phyloP scores from a whole-genome alignment of 2,888 invertebrate genomes.

The Agrotis segetum region DNA sequence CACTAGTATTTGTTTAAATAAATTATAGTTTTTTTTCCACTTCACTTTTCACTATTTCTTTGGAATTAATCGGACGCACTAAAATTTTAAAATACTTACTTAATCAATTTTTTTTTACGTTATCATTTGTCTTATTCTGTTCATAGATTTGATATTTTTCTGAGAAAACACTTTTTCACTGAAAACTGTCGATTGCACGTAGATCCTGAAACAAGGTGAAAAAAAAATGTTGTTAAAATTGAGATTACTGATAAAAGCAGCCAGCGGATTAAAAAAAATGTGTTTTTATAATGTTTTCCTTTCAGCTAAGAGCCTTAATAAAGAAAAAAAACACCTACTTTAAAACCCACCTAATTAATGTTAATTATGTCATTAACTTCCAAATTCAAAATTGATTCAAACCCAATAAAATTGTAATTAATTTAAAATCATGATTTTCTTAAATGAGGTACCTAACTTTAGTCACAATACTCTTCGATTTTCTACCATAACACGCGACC shows the following conservation, averaged over 20 bases:
- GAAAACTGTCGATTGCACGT: not conserved
- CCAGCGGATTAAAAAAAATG: not conserved
- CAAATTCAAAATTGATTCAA: slow-evolving; percentile 2
- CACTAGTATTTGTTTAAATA: not conserved
- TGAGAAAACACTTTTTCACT: slow-evolving; percentile 4
- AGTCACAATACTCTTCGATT: not conserved
- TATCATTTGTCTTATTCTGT: not conserved
- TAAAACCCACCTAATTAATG: too few species aligned
- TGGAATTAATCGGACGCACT: not conserved
- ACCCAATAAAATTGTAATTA: slow-evolving; percentile 10
- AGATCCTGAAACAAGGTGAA: slow-evolving; percentile 43
- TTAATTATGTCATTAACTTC: not conserved
- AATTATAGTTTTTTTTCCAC: not conserved
- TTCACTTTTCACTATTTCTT: slow-evolving; percentile 8
- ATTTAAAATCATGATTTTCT: not conserved
- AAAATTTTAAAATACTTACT: not conserved
- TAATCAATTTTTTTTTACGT: not conserved
- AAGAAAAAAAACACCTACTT: not conserved
- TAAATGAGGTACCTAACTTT: not conserved
- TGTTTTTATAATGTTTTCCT: not conserved
- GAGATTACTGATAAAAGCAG: not conserved
- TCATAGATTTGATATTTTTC: not conserved
- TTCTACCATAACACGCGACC: slow-evolving; percentile 26
- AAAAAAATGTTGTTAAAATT: not conserved
- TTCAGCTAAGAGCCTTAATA: not conserved